Percentiles rank a stretch among this genome's conserved stretches.
phyloP scores from a whole-genome alignment of 2,888 invertebrate genomes.

The Orthonevra nobilis region DNA sequence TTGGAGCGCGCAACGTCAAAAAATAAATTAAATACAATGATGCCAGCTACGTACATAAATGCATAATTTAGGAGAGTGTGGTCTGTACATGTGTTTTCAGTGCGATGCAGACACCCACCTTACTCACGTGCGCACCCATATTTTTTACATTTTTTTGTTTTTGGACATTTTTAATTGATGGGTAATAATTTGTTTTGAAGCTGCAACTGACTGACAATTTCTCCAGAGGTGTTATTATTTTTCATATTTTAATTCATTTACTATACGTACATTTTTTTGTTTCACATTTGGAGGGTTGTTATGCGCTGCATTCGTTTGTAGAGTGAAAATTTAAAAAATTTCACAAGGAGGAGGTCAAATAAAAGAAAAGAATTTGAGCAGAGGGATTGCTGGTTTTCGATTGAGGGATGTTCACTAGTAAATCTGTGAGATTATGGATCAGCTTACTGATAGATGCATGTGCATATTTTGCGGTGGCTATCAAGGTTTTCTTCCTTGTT shows the following conservation, averaged over 20 bases:
- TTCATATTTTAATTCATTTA: conserved; percentile 17
- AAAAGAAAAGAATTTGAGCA: conserved; percentile 46
- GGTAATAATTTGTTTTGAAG: conserved; percentile 58
- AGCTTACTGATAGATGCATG: no score
- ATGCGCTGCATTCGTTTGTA: conserved; percentile 4
- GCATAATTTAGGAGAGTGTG: conserved; percentile 65
- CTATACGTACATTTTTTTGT: conserved; percentile 14
- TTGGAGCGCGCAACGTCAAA: conserved; percentile 41
- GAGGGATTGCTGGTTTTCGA: conserved; percentile 49
- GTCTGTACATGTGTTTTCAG: conserved; percentile 66
- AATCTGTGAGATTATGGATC: conserved; percentile 46
- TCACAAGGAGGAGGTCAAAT: conserved; percentile 58
- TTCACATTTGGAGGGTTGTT: conserved; percentile 26
- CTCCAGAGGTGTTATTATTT: conserved; percentile 38
- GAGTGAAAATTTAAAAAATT: conserved; percentile 52
- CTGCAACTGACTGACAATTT: conserved; percentile 43
- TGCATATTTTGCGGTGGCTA: no score
- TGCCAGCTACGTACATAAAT: conserved; percentile 32
- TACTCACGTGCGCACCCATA: no score
- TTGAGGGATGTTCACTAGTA: conserved; percentile 38
- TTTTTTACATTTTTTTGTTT: no score
- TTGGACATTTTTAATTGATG: conserved; percentile 59
- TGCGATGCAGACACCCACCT: conserved; percentile 28
- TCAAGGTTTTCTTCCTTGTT: no score
- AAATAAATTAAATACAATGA: conserved; percentile 55